Evolutionary conservation across 2,113 vertebrate species (phyloP).

Genomic region (Thalassarche chlororhynchos): DNA sequence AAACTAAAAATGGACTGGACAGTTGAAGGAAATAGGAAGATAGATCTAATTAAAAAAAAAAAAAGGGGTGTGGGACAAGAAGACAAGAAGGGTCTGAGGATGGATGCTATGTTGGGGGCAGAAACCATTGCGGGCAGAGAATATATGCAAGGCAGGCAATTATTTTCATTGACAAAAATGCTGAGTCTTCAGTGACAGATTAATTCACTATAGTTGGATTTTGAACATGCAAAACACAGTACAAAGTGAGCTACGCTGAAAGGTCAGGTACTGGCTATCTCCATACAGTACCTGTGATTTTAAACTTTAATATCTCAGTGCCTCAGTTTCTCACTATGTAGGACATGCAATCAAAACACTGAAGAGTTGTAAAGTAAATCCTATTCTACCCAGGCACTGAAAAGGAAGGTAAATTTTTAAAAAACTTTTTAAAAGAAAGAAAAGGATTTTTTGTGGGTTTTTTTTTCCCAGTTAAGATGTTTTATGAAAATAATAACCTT

Average conservation of each 20-base stretch:
- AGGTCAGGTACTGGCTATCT: neutral
- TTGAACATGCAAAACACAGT: neutral
- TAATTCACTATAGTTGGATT: neutral
- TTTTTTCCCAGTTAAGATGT: neutral
- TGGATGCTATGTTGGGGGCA: neutral
- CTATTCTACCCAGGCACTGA: neutral
- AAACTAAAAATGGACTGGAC: neutral
- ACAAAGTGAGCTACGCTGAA: neutral
- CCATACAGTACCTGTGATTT: neutral
- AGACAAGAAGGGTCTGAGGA: neutral
- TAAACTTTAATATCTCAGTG: neutral
- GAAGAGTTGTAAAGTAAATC: neutral
- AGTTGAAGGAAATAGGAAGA: neutral
- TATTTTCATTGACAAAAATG: neutral
- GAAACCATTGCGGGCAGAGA: neutral
- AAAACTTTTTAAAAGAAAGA: neutral
- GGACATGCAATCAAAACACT: neutral
- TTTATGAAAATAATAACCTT: neutral
- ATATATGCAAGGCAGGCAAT: neutral
- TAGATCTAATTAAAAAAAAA: neutral
- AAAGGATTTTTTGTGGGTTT: neutral
- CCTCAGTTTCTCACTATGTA: neutral
- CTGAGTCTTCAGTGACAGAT: neutral
- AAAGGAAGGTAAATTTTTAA: fast-evolving
- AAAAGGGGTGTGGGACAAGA: neutral